Percentiles rank a stretch among this genome's conserved stretches.
Evolutionary conservation across 1,140 invertebrate species (phyloP).

Genomic region (Pachyrhynchus sulphureomaculatus): DNA sequence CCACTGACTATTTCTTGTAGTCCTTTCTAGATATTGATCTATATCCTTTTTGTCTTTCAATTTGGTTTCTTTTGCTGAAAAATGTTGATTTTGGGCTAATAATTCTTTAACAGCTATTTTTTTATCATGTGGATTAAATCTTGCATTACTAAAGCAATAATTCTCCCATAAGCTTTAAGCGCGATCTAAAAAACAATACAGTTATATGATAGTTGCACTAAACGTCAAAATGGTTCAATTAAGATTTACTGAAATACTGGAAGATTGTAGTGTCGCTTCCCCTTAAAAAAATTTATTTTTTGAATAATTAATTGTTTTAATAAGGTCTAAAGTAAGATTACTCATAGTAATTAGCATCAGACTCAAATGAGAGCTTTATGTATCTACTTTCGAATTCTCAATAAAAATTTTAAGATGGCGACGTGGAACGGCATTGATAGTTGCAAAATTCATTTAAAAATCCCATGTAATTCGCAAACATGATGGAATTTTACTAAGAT

Average conservation of each 20-base stretch:
- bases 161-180: slow-evolving; percentile 55
- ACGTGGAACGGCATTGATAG: no score
- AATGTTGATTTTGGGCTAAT: background rate
- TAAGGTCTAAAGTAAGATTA: no score
- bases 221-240: no score
- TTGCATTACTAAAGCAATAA: slow-evolving; percentile 55
- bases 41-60: slow-evolving; percentile 43
- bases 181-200: slow-evolving; percentile 51
- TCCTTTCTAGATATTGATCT: slow-evolving; percentile 52
- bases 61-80: slow-evolving; percentile 26
- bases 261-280: slow-evolving; percentile 31
- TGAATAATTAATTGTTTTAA: no score
- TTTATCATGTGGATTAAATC: slow-evolving; percentile 41
- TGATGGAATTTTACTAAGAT: no score
- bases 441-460: no score
- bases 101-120: slow-evolving; percentile 34
- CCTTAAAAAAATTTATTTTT: background rate
- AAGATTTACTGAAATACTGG: slow-evolving; percentile 32
- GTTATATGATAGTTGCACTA: no score
- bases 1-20: slow-evolving; percentile 57
- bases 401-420: no score
- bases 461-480: no score
- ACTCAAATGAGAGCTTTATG: no score
- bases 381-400: no score
- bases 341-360: no score